Evolutionary conservation across 1,140 invertebrate species (phyloP).

Genomic region (Grapholita molesta): DNA sequence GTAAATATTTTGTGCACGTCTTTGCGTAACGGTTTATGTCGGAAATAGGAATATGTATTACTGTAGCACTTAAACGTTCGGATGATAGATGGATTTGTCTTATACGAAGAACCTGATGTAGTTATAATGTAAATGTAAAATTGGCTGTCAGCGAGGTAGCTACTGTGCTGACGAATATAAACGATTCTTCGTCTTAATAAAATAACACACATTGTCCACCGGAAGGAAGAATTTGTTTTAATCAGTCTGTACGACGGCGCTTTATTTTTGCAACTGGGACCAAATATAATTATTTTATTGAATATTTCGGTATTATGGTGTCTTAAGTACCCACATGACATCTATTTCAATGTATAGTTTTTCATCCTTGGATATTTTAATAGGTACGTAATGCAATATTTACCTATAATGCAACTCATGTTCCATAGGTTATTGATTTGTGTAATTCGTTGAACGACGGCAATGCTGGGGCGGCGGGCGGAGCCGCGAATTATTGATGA

Average conservation of each 20-base stretch:
- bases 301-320: not conserved
- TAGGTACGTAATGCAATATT: not conserved
- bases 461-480: slow-evolving; percentile 22
- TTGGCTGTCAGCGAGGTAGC: no score
- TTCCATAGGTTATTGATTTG: slow-evolving; percentile 29
- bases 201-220: no score
- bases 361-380: no score
- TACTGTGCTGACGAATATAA: not conserved
- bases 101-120: not conserved
- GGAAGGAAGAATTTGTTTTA: no score
- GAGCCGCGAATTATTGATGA: slow-evolving; percentile 35
- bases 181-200: not conserved
- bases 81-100: not conserved
- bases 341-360: no score
- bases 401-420: not conserved
- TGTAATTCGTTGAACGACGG: slow-evolving; percentile 32
- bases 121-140: not conserved
- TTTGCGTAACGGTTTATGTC: not conserved
- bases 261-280: no score
- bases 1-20: not conserved
- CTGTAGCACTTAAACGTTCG: not conserved
- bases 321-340: no score
- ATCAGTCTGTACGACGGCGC: no score
- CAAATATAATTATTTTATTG: no score
- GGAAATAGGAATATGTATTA: not conserved